Conservation (phyloP, 64 coral and sea anemone species). For the Actinia tenebrosa region DNA sequence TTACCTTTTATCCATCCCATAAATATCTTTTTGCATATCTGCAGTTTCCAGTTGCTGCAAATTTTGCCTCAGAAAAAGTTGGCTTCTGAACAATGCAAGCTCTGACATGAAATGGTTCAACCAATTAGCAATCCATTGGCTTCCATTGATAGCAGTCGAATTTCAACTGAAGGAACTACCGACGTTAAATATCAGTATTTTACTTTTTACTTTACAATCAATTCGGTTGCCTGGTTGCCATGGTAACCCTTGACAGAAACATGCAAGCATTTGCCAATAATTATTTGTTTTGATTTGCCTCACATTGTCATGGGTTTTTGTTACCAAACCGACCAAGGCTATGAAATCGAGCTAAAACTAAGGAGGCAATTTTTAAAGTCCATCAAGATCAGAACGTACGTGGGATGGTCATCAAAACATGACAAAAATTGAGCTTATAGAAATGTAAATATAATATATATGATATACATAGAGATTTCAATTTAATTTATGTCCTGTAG, state of each 20-base stretch:
- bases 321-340: neutral
- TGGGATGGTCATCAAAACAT: neutral
- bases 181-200: no score
- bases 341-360: no score
- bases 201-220: no score
- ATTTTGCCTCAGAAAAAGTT: neutral
- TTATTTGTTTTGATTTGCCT: neutral
- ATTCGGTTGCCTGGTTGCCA: slow-evolving; percentile 3
- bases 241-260: neutral
- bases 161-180: no score
- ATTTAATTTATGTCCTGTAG: slow-evolving; percentile 14
- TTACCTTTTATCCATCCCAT: no score
- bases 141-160: no score
- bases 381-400: neutral
- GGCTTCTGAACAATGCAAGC: neutral
- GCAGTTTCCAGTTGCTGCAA: neutral
- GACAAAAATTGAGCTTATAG: slow-evolving; percentile 3
- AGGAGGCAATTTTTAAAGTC: no score
- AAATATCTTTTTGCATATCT: neutral
- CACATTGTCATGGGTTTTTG: neutral
- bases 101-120: neutral
- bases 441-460: slow-evolving; percentile 13
- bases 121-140: neutral
- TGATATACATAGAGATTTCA: slow-evolving; percentile 3
- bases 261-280: neutral